Conservation (phyloP, 2,113 vertebrate species). For the Onychostruthus taczanowskii region DNA sequence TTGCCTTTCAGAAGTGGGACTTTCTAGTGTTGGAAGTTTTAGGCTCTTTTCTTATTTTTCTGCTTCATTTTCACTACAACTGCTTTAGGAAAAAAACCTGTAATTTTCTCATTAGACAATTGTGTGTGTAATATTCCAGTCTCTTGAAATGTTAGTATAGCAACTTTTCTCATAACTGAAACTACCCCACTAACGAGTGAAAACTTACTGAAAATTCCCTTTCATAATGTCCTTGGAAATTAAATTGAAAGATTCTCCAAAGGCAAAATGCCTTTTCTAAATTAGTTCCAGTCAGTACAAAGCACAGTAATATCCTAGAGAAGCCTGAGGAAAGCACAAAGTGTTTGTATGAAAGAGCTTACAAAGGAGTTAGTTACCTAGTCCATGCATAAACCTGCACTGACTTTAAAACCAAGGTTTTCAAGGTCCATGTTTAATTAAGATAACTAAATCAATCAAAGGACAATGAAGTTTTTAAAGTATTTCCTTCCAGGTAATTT, state of each 20-base stretch:
- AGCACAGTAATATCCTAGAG: background rate
- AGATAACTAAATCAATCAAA: conserved; percentile 24
- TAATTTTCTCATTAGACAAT: background rate
- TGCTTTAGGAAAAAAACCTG: background rate
- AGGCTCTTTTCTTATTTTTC: too few relatives aligned
- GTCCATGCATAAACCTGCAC: background rate
- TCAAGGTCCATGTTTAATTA: conserved; percentile 8
- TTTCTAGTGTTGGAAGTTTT: too few relatives aligned
- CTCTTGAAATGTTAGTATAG: background rate
- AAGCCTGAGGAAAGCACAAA: background rate
- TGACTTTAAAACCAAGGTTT: conserved; percentile 2
- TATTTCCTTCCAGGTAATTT: background rate
- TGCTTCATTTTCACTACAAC: background rate
- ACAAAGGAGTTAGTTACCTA: background rate
- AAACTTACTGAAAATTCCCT: background rate
- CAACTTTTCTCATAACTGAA: background rate
- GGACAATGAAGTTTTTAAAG: background rate
- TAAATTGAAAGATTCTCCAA: background rate
- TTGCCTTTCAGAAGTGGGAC: too few relatives aligned
- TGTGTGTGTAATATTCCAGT: background rate
- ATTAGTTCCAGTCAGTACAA: background rate
- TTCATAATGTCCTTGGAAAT: background rate
- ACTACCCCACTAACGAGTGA: background rate
- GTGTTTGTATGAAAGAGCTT: background rate
- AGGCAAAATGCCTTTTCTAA: background rate